Evolutionary conservation across 1,140 invertebrate genomes (phyloP).

Genomic region (Hormaphis cornu): DNA sequence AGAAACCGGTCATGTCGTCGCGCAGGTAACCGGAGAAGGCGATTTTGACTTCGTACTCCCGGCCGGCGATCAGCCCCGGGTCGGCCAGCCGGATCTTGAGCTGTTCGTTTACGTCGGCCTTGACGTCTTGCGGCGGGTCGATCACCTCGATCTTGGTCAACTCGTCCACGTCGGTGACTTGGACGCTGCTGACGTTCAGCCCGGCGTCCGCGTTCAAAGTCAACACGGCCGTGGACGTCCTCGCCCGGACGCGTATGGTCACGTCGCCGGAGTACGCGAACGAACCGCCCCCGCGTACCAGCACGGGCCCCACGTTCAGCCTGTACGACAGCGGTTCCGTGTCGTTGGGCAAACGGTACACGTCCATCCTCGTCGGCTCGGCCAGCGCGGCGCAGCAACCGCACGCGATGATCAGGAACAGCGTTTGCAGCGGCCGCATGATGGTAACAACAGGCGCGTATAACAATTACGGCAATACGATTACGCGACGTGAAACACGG

Average conservation of each 20-base stretch:
- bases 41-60: conserved; percentile 28
- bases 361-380: background rate
- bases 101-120: background rate
- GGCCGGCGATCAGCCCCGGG: background rate
- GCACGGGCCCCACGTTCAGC: background rate
- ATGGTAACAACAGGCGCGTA: no score
- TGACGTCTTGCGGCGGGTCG: no score
- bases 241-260: background rate
- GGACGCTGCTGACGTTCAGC: background rate
- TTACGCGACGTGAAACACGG: no score
- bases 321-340: background rate
- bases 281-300: background rate
- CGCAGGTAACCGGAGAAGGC: conserved; percentile 16
- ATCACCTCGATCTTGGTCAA: background rate
- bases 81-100: background rate
- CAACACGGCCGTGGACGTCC: background rate
- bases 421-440: background rate
- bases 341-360: background rate
- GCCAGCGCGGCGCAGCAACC: background rate
- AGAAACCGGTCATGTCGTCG: conserved; percentile 35
- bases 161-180: background rate
- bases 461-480: no score
- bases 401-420: background rate
- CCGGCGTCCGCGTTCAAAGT: conserved; percentile 1
- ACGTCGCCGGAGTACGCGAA: conserved; percentile 9